A percentile compares a stretch with the other conserved stretches of the same genome.
Evolutionary conservation across 2,888 invertebrate species (phyloP).

Genomic region (Creontiades dilutus): DNA sequence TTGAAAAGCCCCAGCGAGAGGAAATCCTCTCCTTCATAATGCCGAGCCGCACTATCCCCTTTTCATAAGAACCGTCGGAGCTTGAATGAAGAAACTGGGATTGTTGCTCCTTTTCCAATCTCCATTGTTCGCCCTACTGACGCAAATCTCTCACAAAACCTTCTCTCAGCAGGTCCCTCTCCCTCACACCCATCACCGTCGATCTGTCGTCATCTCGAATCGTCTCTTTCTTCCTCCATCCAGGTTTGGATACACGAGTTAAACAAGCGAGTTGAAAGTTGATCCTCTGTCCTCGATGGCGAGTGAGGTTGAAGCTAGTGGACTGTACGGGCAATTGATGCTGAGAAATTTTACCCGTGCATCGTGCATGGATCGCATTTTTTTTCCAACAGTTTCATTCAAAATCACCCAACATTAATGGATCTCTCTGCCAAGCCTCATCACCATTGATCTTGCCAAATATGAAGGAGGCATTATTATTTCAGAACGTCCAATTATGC

Average conservation of each 20-base stretch:
- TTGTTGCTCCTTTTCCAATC: constrained; percentile 49
- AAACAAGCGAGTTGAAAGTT: not conserved
- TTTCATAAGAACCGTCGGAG: constrained; percentile 37
- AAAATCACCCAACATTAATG: too few species aligned
- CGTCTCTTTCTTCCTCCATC: not conserved
- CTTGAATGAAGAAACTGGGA: constrained; percentile 40
- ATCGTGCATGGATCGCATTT: too few species aligned
- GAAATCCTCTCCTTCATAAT: constrained; percentile 39
- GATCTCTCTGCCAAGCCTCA: too few species aligned
- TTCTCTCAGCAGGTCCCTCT: too few species aligned
- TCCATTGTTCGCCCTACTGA: constrained; percentile 49
- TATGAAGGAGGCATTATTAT: too few species aligned
- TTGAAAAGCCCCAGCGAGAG: constrained; percentile 13
- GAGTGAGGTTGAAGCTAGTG: too few species aligned
- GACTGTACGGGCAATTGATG: too few species aligned
- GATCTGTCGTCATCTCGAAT: too few species aligned
- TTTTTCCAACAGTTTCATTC: too few species aligned
- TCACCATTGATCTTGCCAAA: too few species aligned
- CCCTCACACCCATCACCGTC: not conserved
- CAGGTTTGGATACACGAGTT: not conserved
- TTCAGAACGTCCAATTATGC: too few species aligned
- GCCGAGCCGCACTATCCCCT: constrained; percentile 22
- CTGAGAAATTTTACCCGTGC: too few species aligned
- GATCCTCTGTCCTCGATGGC: not conserved
- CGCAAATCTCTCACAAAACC: constrained; percentile 38